Base-by-base conservation (phyloP, 1,140 invertebrate genomes). In the Drosophila malerkotliana region DNA sequence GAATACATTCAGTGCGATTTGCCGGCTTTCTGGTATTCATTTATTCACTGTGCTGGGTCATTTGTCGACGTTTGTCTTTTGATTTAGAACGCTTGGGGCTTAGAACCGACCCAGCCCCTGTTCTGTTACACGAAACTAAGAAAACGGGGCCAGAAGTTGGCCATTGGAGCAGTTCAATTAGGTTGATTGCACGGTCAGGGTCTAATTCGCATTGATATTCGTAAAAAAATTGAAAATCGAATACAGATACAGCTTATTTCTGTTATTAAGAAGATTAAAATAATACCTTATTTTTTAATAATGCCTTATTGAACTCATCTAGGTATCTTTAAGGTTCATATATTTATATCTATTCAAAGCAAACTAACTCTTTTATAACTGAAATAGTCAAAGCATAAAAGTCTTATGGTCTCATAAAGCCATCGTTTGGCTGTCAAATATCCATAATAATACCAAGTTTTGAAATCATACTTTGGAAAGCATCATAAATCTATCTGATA, bases 51-150 rank as follows among this genome's bases (percentile, higher is more conserved):
- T 66, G 78, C 62, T 77, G 71, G 82, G 82, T 82, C 82, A 87
- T 87, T 87, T 87, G 78, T 87, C 83, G 82, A 72, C 82, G 74
- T 82, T 87, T 87, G 82, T 87, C 82, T 87, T 87, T 87, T 87
- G 82, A 85, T 77, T 85, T 77, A 47, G 45, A 62, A 51, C 71
- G 67, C 69, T 53, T 54, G 7, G 21, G 39, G 9, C 21, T 15
- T 34, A 14, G 18, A 14, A 21, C 39, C 18, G 49, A 48, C 7
- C 41, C 5, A 6, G 41, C 41, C 14, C n/a, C 15, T 3, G 14
- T 44, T 18, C 41, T 44, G 15, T 44, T 3, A 9, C 44, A 47
- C 66, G 74, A 62, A 62, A 26, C 45, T 26, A 53, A 55, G 51
- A 15, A 39, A 12, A 12, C n/a, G 63, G 15, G 24, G 15, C 8